A percentile compares a stretch with the other conserved stretches of the same genome.
phyloP scores from a whole-genome alignment of 2,113 vertebrate species.

The Bambusicola thoracicus region DNA sequence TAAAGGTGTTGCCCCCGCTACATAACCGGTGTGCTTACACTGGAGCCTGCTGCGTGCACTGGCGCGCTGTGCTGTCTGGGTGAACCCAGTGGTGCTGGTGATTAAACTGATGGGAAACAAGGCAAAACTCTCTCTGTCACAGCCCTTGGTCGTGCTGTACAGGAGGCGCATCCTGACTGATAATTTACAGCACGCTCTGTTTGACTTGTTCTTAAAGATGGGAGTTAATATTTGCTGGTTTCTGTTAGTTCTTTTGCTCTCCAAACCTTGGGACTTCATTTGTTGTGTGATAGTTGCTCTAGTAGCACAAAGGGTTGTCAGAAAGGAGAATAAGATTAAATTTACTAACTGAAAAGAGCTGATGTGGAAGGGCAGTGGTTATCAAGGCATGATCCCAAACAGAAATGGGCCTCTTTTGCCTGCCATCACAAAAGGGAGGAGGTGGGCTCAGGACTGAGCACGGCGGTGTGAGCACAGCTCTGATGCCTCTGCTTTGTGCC shows the following conservation, averaged over 20 bases:
- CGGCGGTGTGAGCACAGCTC: not conserved
- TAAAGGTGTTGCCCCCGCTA: too few relatives aligned
- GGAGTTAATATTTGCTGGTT: not conserved
- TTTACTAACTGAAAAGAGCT: not conserved
- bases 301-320: not conserved
- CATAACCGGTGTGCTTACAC: too few relatives aligned
- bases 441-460: not conserved
- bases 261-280: rapidly evolving
- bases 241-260: not conserved
- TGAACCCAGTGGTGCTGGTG: not conserved
- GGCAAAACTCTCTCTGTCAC: not conserved
- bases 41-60: not conserved
- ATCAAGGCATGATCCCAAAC: not conserved
- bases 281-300: not conserved
- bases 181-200: rapidly evolving
- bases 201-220: not conserved
- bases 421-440: not conserved
- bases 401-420: not conserved
- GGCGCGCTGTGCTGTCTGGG: not conserved
- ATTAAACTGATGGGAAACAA: not conserved
- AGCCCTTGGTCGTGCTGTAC: not conserved
- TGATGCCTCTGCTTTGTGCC: not conserved
- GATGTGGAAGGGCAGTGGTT: not conserved
- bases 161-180: not conserved
- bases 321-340: not conserved